These are phyloP conservation scores for Thymelicus acteon DNA, from an alignment of 2,888 invertebrate genomes.

Conservation along the genomic window DNA sequence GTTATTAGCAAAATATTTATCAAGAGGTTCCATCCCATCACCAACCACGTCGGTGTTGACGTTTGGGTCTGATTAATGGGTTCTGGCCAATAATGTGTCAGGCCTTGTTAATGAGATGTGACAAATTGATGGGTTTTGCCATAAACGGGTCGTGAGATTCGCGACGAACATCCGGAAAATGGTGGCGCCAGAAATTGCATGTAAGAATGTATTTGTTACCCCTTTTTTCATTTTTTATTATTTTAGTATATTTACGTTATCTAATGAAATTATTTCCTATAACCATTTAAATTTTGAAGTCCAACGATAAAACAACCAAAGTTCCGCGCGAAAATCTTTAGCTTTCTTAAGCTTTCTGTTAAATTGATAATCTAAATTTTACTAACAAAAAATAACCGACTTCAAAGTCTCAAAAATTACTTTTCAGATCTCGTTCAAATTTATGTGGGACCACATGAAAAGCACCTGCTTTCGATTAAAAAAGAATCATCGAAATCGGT, in stretches of 20 bases:
- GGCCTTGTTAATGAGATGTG: conserved; percentile 63
- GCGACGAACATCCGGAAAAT: conserved; percentile 65
- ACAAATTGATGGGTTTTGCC: conserved; percentile 39
- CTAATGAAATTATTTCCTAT: no score
- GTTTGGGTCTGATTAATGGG: conserved; percentile 66
- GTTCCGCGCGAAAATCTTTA: no score
- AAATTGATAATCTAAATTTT: no score
- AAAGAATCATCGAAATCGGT: no score
- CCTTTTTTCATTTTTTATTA: background rate
- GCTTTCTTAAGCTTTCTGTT: no score
- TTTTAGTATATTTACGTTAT: background rate
- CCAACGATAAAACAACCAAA: no score
- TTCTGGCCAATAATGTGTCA: conserved; percentile 45
- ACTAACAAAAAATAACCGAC: no score
- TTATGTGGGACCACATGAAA: no score
- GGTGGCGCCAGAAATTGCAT: conserved; percentile 47
- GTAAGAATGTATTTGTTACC: background rate
- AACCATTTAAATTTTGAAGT: no score
- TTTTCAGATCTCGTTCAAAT: no score
- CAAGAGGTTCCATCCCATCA: conserved; percentile 61
- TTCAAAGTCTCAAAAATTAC: no score
- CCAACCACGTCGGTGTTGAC: conserved; percentile 69
- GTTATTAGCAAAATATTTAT: conserved; percentile 50
- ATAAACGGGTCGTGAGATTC: conserved; percentile 66
- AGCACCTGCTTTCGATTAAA: no score